Conservation (phyloP, 1,140 invertebrate genomes). For the Sycophaga agraensis region DNA sequence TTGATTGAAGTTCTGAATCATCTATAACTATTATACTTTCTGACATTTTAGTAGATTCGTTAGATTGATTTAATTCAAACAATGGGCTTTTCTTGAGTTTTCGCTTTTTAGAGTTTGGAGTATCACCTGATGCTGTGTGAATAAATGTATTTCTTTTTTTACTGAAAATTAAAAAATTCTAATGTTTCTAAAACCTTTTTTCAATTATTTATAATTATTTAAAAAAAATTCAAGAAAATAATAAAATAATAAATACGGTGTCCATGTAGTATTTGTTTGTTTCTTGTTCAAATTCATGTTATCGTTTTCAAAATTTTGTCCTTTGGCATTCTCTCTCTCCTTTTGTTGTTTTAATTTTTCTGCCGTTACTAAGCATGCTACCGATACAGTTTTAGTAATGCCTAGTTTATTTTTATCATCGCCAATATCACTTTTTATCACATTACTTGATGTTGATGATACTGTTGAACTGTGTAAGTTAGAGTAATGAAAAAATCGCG, state of each 20-base stretch:
- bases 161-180: background rate
- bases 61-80: background rate
- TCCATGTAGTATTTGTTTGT: background rate
- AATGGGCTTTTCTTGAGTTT: slow-evolving; percentile 8
- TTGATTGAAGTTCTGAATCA: background rate
- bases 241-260: background rate
- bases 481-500: background rate
- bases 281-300: no score
- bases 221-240: background rate
- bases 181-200: background rate
- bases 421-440: no score
- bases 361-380: no score
- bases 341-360: background rate
- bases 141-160: background rate
- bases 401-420: no score
- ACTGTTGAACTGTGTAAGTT: background rate
- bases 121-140: background rate
- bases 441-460: background rate
- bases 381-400: no score
- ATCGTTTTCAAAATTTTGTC: background rate
- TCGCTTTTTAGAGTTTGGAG: background rate
- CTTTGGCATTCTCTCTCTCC: background rate
- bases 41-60: background rate
- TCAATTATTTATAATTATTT: background rate
- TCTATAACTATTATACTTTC: slow-evolving; percentile 17